Percentiles rank a stretch among this genome's conserved stretches.
phyloP scores from a whole-genome alignment of 2,113 vertebrate genomes.

The Ceyx melanurus region DNA sequence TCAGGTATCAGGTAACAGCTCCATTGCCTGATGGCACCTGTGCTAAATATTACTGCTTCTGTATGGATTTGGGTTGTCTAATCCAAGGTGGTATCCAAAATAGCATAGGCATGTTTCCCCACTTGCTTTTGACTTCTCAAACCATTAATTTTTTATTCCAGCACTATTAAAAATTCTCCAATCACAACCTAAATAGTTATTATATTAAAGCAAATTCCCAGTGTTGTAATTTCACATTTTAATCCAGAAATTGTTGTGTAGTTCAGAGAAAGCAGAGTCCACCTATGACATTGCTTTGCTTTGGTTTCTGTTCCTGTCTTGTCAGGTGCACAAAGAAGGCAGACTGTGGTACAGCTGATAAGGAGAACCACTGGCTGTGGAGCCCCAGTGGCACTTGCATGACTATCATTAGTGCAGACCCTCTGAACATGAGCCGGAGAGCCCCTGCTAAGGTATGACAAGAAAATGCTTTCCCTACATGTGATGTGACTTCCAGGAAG shows the following conservation, averaged over 20 bases:
- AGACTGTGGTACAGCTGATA: slow-evolving; percentile 77
- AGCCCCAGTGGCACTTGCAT: slow-evolving; percentile 84
- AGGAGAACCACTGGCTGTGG: slow-evolving; percentile 89
- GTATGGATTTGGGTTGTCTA: neutral
- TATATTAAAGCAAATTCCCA: neutral
- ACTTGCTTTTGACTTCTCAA: neutral
- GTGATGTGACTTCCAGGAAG: neutral
- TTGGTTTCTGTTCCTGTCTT: neutral
- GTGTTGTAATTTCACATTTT: neutral
- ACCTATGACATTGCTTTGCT: neutral
- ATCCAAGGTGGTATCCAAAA: neutral
- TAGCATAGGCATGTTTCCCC: neutral
- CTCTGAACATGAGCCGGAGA: slow-evolving; percentile 87
- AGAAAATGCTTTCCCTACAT: neutral
- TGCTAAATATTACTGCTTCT: neutral
- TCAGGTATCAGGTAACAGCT: neutral
- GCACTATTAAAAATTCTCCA: neutral
- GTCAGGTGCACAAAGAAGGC: slow-evolving; percentile 85
- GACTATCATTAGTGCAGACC: slow-evolving; percentile 76
- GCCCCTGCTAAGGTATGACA: slow-evolving; percentile 66
- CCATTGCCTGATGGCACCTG: neutral
- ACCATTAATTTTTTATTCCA: neutral
- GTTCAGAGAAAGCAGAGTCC: neutral
- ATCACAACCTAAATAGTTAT: neutral
- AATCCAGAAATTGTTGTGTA: neutral